phyloP scores from a whole-genome alignment of 2,888 invertebrate species.

The Eremobia ochroleuca region DNA sequence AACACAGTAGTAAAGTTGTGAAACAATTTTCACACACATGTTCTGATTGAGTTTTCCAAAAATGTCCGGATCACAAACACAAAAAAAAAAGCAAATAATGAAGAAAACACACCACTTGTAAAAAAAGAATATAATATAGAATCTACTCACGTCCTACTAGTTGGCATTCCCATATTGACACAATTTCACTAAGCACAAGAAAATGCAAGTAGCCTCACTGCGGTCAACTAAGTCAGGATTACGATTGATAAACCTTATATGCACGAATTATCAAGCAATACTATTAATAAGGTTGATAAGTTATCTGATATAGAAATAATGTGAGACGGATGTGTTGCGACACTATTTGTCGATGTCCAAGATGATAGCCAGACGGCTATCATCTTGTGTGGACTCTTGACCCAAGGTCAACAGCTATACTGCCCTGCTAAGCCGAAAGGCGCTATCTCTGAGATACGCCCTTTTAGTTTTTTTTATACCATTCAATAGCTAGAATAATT shows the following conservation, averaged over 20 bases:
- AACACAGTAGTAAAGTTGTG: not conserved
- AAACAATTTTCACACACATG: constrained; percentile 3
- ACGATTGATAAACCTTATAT: constrained; percentile 63
- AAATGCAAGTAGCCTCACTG: constrained; percentile 43
- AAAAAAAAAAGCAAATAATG: constrained; percentile 2
- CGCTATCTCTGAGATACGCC: too few relatives aligned
- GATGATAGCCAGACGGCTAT: constrained; percentile 46
- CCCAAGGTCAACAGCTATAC: constrained; percentile 47
- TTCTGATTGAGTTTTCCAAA: not conserved
- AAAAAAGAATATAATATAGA: constrained; percentile 2
- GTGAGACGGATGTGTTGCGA: constrained; percentile 56
- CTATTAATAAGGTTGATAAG: constrained; percentile 62
- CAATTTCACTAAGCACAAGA: constrained; percentile 49
- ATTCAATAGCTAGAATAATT: too few relatives aligned
- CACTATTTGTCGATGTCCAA: constrained; percentile 42
- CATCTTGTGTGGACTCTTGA: constrained; percentile 47
- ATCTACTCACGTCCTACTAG: constrained; percentile 53
- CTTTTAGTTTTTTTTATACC: too few relatives aligned
- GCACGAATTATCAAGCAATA: constrained; percentile 58
- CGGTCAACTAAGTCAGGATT: constrained; percentile 60
- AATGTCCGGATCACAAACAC: not conserved
- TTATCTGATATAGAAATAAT: constrained; percentile 66
- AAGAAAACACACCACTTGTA: constrained; percentile 13
- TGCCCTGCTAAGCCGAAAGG: too few relatives aligned
- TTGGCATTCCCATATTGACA: constrained; percentile 57